Evolutionary conservation across 1,140 invertebrate genomes (phyloP), one percentile per base, ranked within the genome.

Genomic region (Bombus vancouverensis): DNA sequence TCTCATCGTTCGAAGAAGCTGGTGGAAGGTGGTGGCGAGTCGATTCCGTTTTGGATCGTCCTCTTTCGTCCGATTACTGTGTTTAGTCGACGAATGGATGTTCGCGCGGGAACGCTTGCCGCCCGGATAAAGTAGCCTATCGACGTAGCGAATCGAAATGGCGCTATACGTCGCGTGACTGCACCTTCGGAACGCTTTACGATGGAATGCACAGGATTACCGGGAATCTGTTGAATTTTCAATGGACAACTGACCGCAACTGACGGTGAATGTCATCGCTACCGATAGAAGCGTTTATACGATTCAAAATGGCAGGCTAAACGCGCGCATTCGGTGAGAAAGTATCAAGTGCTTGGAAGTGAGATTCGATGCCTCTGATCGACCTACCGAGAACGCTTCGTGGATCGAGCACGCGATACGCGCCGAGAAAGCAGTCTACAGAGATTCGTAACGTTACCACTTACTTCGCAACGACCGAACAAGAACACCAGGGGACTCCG

Each of bases 111-210:
- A 66, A 66, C 9, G 32, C 6, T 15, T 6, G 25, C n/a, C 39
- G 68, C 25, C 12, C 13, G 12, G 12, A 34, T 15, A 34, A 44
- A 37, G 10, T 22, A 71, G 37, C 47, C 15, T 25, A 81, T 74
- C 72, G 22, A 39, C n/a, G 42, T 22, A 28, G 32, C 32, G 73
- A 75, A 37, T 75, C 72, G 73, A 53, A 75, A 18, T n/a, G 70
- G 13, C 70, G 44, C 6, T 37, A 2, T 22, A 32, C 28, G 47
- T 87, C 57, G 85, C 72, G 85, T 76, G 78, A 88, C 70, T 76
- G 13, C 15, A 15, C 1, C 47, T 1, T 3, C 34, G 73, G 5
- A 53, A 34, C 74, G 74, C 37, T 25, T 37, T 1, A 5, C n/a
- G n/a, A 25, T 3, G 5, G 1, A 28, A 53, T 34, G 0, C 32